Evolutionary conservation across 2,797 vertebrate genomes (phyloP).

Genomic region (Clarias pachynema): DNA sequence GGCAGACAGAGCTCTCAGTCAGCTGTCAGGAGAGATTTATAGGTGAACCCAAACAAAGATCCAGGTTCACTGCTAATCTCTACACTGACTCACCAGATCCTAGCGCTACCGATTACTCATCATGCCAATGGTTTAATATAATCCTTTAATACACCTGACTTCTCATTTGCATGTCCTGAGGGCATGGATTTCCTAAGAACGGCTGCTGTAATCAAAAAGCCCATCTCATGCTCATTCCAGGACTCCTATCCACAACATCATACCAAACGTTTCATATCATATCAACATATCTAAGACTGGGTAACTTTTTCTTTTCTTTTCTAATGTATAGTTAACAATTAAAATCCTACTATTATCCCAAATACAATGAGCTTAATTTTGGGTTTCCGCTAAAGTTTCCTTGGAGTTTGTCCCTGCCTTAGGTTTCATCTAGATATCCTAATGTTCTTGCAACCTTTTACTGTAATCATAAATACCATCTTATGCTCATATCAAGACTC

Average conservation of each 20-base stretch:
- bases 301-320: not conserved
- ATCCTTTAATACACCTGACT: not conserved
- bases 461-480: not conserved
- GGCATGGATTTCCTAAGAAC: not conserved
- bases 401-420: not conserved
- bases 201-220: not conserved
- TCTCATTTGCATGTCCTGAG: not conserved
- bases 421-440: not conserved
- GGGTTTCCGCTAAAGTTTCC: not conserved
- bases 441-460: not conserved
- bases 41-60: constrained; percentile 44
- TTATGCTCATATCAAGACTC: not conserved
- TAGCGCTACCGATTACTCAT: constrained; percentile 9
- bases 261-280: not conserved
- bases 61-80: constrained; percentile 26
- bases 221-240: not conserved
- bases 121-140: not conserved
- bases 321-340: not conserved
- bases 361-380: not conserved
- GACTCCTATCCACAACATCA: not conserved
- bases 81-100: constrained; percentile 19
- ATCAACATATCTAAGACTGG: constrained; percentile 8
- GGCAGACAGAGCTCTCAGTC: constrained; percentile 37
- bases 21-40: constrained; percentile 14
- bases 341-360: not conserved